These are phyloP conservation scores for Melospiza georgiana DNA, from an alignment of 2,113 vertebrate species.

Conservation along the genomic window DNA sequence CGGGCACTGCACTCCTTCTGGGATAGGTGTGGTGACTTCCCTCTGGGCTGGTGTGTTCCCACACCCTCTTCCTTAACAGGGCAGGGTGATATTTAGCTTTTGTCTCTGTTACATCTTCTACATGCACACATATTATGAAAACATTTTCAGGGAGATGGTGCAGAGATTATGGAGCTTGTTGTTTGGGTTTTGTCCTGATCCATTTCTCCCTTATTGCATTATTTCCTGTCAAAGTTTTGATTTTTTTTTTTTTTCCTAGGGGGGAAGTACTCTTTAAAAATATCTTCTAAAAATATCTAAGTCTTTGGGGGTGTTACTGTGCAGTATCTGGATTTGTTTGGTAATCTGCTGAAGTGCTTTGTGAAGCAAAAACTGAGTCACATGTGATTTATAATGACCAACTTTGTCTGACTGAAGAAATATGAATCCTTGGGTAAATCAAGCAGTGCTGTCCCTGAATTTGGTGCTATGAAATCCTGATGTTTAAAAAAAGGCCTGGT, in stretches of 20 bases:
- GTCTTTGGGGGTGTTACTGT: not conserved
- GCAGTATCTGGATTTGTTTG: not conserved
- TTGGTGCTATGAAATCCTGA: not conserved
- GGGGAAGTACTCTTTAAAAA: not conserved
- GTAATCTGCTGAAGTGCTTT: not conserved
- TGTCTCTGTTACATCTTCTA: not conserved
- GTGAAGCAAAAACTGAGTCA: not conserved
- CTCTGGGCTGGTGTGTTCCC: not conserved
- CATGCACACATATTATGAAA: not conserved
- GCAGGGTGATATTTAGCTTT: not conserved
- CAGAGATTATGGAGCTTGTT: not conserved
- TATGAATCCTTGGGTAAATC: not conserved
- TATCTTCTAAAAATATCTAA: not conserved
- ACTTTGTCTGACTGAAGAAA: not conserved
- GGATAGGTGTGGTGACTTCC: not conserved
- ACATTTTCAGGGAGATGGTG: not conserved
- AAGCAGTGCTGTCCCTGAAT: not conserved
- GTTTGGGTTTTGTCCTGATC: not conserved
- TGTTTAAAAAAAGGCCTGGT: not conserved
- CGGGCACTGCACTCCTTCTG: fast-evolving
- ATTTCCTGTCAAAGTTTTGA: not conserved
- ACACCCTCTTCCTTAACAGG: no score
- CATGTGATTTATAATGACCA: not conserved
- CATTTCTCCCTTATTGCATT: not conserved
- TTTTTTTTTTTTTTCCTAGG: not conserved